Conservation (phyloP, 2,113 vertebrate genomes). For the Erpornis zantholeuca region DNA sequence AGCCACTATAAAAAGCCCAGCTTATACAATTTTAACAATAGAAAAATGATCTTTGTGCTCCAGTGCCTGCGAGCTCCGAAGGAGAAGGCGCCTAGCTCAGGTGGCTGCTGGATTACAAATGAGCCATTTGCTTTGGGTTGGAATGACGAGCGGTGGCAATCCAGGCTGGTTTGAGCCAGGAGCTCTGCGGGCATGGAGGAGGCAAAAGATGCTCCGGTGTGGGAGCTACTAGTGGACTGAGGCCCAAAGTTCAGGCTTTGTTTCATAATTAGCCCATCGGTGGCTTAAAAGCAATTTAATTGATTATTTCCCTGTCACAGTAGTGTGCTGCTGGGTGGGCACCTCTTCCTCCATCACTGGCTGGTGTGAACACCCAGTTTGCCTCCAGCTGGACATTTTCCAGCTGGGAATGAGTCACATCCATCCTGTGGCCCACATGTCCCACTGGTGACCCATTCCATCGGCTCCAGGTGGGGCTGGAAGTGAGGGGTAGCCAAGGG, state of each 20-base stretch:
- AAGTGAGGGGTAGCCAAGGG: neutral
- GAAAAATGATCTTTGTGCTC: constrained; percentile 79
- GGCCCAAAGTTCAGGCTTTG: constrained; percentile 70
- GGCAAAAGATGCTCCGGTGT: neutral
- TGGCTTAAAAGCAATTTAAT: constrained; percentile 79
- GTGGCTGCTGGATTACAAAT: constrained; percentile 86
- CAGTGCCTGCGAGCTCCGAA: constrained; percentile 59
- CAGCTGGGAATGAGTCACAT: neutral
- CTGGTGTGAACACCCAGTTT: neutral
- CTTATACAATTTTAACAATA: constrained; percentile 77
- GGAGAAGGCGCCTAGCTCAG: constrained; percentile 71
- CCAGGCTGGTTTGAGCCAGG: constrained; percentile 63
- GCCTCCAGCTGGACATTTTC: neutral
- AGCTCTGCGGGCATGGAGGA: neutral
- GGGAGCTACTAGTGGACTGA: constrained; percentile 62
- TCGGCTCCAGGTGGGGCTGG: neutral
- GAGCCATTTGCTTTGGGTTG: constrained; percentile 78
- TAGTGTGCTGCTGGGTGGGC: constrained; percentile 42
- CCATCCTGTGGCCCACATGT: fast-evolving
- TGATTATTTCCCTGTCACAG: constrained; percentile 77
- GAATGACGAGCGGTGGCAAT: constrained; percentile 86
- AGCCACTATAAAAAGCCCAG: constrained; percentile 64
- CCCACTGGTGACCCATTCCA: neutral
- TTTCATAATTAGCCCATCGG: constrained; percentile 80
- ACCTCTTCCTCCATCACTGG: neutral